These are phyloP conservation scores for Acheta domesticus DNA, from an alignment of 2,888 invertebrate genomes.

Conservation along the genomic window DNA sequence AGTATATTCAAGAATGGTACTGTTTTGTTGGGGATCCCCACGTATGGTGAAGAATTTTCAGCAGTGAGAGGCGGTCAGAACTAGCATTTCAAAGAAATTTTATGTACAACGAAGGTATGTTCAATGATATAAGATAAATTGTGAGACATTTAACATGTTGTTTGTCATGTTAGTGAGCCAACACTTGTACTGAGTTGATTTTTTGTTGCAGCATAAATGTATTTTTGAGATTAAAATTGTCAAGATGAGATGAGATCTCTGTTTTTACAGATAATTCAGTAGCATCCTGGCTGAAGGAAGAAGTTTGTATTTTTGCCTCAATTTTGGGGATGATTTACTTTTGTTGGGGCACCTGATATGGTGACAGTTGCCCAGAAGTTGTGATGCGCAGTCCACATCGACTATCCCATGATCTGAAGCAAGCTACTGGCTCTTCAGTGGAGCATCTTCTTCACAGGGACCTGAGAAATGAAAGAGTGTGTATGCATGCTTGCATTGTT, in stretches of 20 bases:
- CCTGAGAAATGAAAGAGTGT: conserved; percentile 7
- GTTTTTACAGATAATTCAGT: not conserved
- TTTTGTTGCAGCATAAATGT: too few relatives aligned
- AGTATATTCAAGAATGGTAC: not conserved
- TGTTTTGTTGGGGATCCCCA: not conserved
- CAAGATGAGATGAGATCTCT: too few relatives aligned
- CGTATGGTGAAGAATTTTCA: not conserved
- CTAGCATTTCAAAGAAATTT: not conserved
- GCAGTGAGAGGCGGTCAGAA: not conserved
- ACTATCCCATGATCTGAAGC: not conserved
- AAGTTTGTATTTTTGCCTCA: not conserved
- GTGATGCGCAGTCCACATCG: conserved; percentile 6
- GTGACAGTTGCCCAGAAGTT: not conserved
- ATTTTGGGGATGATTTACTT: not conserved
- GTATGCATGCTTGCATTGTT: not conserved
- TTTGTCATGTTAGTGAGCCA: too few relatives aligned
- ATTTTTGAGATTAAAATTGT: too few relatives aligned
- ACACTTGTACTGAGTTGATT: too few relatives aligned
- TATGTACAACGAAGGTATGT: not conserved
- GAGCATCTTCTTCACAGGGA: not conserved
- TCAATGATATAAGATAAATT: not conserved
- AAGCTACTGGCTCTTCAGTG: conserved; percentile 7
- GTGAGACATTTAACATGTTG: not conserved
- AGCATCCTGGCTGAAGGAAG: not conserved
- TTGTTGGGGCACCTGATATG: not conserved